Evolutionary conservation across 2,797 vertebrate genomes (phyloP).

Genomic region (Anniella stebbinsi): DNA sequence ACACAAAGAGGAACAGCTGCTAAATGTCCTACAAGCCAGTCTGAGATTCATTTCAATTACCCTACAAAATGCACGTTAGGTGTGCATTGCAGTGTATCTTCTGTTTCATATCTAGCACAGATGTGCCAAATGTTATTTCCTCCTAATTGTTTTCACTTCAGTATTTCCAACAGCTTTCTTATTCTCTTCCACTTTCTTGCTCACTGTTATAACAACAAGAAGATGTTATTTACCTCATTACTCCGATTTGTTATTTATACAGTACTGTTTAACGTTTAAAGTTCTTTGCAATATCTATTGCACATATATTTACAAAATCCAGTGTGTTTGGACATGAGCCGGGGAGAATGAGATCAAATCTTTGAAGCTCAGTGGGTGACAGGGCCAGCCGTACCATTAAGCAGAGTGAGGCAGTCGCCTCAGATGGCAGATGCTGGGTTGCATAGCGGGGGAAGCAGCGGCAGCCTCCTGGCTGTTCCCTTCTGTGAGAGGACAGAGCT

Average conservation of each 20-base stretch:
- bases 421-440: no score
- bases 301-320: not conserved
- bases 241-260: not conserved
- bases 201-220: slow-evolving; percentile 32
- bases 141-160: slow-evolving; percentile 64
- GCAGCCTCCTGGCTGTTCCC: no score
- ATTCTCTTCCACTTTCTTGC: slow-evolving; percentile 59
- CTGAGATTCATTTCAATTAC: slow-evolving; percentile 76
- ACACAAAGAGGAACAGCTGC: slow-evolving; percentile 79
- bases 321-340: not conserved
- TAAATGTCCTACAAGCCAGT: slow-evolving; percentile 73
- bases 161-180: slow-evolving; percentile 55
- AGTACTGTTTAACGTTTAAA: not conserved
- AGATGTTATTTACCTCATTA: not conserved
- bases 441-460: no score
- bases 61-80: slow-evolving; percentile 65
- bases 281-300: not conserved
- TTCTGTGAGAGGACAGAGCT: no score
- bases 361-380: no score
- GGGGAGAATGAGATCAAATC: not conserved
- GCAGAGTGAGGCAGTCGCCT: no score
- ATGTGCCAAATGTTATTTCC: slow-evolving; percentile 62
- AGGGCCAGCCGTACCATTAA: no score
- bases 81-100: slow-evolving; percentile 65
- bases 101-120: slow-evolving; percentile 71